Conservation (phyloP, 2,797 vertebrate species). For the Melanotaenia boesemani region DNA sequence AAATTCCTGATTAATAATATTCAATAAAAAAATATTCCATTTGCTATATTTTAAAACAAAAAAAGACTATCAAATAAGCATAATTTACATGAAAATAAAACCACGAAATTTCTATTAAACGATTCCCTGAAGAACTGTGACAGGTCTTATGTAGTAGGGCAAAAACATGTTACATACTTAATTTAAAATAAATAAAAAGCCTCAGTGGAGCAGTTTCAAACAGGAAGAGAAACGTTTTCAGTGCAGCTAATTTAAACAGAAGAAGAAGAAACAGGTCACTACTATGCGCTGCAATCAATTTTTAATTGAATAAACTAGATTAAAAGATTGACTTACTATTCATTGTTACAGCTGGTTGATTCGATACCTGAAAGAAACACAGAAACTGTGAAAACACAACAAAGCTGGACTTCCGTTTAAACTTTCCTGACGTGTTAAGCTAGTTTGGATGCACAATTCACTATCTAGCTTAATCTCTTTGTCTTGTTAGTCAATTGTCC, state of each 20-base stretch:
- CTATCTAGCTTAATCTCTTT: slow-evolving; percentile 12
- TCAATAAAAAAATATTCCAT: too few relatives aligned
- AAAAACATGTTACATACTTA: background rate
- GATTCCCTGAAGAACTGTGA: background rate
- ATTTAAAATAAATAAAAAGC: too few relatives aligned
- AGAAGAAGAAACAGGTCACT: too few relatives aligned
- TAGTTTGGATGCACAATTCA: background rate
- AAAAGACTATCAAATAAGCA: too few relatives aligned
- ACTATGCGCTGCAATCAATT: too few relatives aligned
- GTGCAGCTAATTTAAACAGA: background rate
- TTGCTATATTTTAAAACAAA: too few relatives aligned
- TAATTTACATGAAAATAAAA: too few relatives aligned
- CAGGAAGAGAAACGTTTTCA: background rate
- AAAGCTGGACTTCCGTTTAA: background rate
- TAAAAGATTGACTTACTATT: slow-evolving; percentile 14
- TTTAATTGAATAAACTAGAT: background rate
- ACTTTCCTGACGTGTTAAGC: background rate
- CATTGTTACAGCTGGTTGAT: slow-evolving; percentile 7
- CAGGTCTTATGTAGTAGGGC: background rate
- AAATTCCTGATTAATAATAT: too few relatives aligned
- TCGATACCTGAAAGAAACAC: slow-evolving; percentile 22
- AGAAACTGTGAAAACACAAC: background rate
- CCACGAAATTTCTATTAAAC: too few relatives aligned
- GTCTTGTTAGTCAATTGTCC: background rate
- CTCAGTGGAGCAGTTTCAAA: too few relatives aligned